Base-by-base conservation (phyloP, 2,888 invertebrate genomes). In the Agrotis segetum region DNA sequence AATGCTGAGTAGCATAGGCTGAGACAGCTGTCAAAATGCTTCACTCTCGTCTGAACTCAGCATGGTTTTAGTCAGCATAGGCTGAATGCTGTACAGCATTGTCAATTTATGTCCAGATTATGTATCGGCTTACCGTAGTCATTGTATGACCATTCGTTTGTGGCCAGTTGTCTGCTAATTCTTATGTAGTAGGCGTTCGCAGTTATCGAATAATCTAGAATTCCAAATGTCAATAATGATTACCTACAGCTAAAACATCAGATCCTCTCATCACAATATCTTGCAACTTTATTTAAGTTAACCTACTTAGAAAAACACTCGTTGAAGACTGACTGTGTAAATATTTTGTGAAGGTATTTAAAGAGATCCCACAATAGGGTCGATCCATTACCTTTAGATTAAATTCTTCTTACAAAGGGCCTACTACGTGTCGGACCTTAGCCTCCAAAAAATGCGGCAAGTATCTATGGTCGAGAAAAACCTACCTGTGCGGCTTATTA, bases 351-450 rank as follows among this genome's bases (percentile, higher is more conserved):
- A 40, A 60, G 5, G 65, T 56, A 67, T 67, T 59, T 24, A 74
- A 73, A 74, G 19, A n/a, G 46, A 53, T 53, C 49, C 44, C 55
- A 68, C 49, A 68, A 77, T 17, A 5, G 53, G 34, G 24, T 50
- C 67, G 63, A 79, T 74, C 55, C 68, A 79, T 74, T 67, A 68
- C 61, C 46, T 59, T 62, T 75, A 80, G 34, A 77, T 77, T 65
- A 80, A 77, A 77, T 77, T 77, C 81, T 75, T 80, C 81, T 75
- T 55, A 59, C 58, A 52, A 80, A 69, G 62, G 63, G 70, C 58
- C 34, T 34, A 40, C 14, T 80, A 80, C 77, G 70, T 80, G 77
- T 77, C 55, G 55, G 59, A 80, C 24, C 58, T 69, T 69, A 50
- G 29, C 29, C 24, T 58, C 29, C 52, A 29, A 56, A 79, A 74